Evolutionary conservation across 2,113 vertebrate genomes (phyloP), one percentile per base, ranked within the genome.

Genomic region (Mustela lutreola): DNA sequence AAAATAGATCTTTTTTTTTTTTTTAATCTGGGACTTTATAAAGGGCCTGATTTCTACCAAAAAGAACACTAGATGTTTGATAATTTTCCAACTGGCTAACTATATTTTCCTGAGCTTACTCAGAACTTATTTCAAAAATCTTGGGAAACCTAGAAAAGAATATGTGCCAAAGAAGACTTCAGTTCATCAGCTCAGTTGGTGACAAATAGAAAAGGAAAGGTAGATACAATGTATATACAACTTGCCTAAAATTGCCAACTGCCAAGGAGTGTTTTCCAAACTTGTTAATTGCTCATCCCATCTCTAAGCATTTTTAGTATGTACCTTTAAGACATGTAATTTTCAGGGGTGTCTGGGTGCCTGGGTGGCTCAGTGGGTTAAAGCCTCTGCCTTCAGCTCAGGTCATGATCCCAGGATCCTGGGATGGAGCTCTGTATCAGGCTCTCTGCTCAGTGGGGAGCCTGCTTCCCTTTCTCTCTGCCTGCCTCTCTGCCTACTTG

Each of bases 21-120:
- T 67, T 58, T 53, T 1, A 67, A 89, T 91, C 22, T 89, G 26
- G 2, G 4, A 5, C 36, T 96, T 97, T 80, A 33, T 60, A 22
- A 70, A 83, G 39, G 28, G 36, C 15, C 26, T 82, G 80, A 79
- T 97, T 96, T 76, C 62, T 91, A 88, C 56, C 81, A 96, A 89
- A 89, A 95, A 95, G 16, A 83, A 7, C n/a, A 89, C 8, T 78
- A 87, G 7, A 31, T 88, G 10, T 11, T 85, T 94, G 24, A 88
- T 45, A 31, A 16, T 56, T 88, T 93, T 94, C 58, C 45, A 45
- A 12, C 31, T 60, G 86, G 50, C 10, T 95, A 58, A 70, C 31
- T 62, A 21, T 33, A 42, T 79, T 92, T 93, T 88, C 16, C 31
- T 62, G 48, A 71, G 24, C 31, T 89, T 79, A 95, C 45, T 95